phyloP scores from a whole-genome alignment of 2,888 invertebrate genomes.

The Bombylius major region DNA sequence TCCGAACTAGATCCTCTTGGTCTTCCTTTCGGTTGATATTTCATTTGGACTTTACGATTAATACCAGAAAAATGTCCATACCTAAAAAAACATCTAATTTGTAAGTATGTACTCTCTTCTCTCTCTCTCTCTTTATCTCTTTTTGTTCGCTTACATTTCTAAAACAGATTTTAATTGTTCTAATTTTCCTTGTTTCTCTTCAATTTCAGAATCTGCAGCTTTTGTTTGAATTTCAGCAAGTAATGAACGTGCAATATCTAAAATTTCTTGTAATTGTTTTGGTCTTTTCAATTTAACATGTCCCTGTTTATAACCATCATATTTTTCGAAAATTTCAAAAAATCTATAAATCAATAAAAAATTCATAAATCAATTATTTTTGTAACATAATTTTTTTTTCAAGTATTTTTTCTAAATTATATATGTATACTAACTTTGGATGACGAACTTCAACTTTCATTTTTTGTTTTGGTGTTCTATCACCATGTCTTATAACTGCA shows the following conservation, averaged over 20 bases:
- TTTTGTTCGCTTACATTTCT: conserved; percentile 70
- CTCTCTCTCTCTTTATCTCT: not conserved
- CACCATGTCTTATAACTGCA: conserved; percentile 94
- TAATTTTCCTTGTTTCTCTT: conserved; percentile 92
- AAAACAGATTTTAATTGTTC: conserved; percentile 95
- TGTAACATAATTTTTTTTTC: too few relatives aligned
- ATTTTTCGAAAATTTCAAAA: conserved; percentile 96
- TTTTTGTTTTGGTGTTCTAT: conserved; percentile 98
- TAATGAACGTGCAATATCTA: conserved; percentile 88
- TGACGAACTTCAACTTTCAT: conserved; percentile 99
- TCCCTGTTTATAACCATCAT: conserved; percentile 88
- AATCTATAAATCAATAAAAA: conserved; percentile 48
- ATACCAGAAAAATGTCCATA: conserved; percentile 99
- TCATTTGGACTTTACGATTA: conserved; percentile 98
- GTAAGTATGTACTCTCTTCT: too few relatives aligned
- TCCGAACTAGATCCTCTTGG: conserved; percentile 86
- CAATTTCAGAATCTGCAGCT: conserved; percentile 81
- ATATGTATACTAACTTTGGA: conserved; percentile 53
- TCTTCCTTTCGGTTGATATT: conserved; percentile 92
- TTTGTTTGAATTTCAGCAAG: conserved; percentile 80
- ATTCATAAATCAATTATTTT: not conserved
- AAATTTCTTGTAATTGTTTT: conserved; percentile 91
- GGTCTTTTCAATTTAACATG: conserved; percentile 96
- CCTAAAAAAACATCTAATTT: conserved; percentile 41
- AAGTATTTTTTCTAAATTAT: not conserved